Percentiles rank a stretch among this genome's conserved stretches.
Conservation (phyloP, 2,113 vertebrate genomes). For the Pungitius pungitius region DNA sequence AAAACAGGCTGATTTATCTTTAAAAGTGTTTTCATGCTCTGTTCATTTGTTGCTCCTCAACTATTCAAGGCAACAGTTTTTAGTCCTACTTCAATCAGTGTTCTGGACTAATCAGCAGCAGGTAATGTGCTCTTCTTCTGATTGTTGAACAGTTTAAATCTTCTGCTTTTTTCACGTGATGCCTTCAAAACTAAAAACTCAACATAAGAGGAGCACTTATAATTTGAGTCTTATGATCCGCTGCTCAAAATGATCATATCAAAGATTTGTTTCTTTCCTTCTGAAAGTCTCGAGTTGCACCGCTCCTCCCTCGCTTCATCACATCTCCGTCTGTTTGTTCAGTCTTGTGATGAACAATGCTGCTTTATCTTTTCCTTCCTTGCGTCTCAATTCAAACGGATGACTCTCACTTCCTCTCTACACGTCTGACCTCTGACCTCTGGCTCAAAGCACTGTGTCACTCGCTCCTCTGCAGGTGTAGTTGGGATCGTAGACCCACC, state of each 20-base stretch:
- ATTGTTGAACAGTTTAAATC: no score
- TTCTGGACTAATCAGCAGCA: no score
- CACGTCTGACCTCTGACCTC: neutral
- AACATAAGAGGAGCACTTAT: neutral
- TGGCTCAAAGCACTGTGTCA: neutral
- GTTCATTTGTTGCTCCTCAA: no score
- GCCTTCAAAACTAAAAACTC: neutral
- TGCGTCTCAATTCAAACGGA: neutral
- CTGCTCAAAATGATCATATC: slow-evolving; percentile 40
- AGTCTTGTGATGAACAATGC: slow-evolving; percentile 47
- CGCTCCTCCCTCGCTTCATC: slow-evolving; percentile 8
- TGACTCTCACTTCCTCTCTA: neutral
- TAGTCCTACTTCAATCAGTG: no score
- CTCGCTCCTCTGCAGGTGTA: neutral
- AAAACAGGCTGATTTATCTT: no score
- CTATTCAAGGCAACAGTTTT: no score
- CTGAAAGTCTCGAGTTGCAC: slow-evolving; percentile 18
- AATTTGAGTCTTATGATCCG: slow-evolving; percentile 33
- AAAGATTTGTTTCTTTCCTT: slow-evolving; percentile 19
- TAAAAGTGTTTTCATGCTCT: no score
- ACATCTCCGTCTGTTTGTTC: slow-evolving; percentile 7
- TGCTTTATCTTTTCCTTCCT: slow-evolving; percentile 8
- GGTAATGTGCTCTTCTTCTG: no score
- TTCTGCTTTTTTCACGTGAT: no score
- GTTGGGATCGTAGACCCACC: slow-evolving; percentile 72